Evolutionary conservation across 2,888 invertebrate genomes (phyloP), one percentile per base, ranked within the genome.

Genomic region (Masnerella sp.): DNA sequence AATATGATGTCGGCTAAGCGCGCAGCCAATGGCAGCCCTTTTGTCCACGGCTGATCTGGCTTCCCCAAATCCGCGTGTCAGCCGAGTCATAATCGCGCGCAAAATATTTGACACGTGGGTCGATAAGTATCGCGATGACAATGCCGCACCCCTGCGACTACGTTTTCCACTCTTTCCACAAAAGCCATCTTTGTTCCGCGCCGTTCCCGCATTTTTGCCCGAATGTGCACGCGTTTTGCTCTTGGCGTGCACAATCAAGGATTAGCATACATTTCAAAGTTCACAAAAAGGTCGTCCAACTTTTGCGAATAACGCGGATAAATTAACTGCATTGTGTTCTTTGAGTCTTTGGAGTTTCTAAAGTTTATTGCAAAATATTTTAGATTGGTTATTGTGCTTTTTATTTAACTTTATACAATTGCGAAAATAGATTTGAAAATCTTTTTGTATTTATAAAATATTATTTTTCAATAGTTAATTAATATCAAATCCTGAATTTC

Each of bases 101-200:
- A 67, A 67, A 67, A 67, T 56, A 67, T 67, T 56, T 42, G 67
- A 56, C 56, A 56, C 49, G 12, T 18, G 32, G 65, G 38, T 65
- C 56, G 65, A 65, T 56, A 47, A 56, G 47, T 32, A 40, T 42
- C 47, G 25, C 45, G 52, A 47, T 47, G 9, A 47, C 36, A 56
- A 47, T 52, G 30, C 28, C 30, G 32, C 20, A 28, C 28, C 52
- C 52, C 30, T 45, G 49, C 40, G 20, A 40, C 14, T 58, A 43
- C 9, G 9, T 38, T 61, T 59, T 47, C 28, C 20, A 42, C 12
- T 12, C 18, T 40, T 17, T 28, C 12, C 11, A 43, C 22, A 18
- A 43, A 56, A 14, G 28, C 28, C 18, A 14, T 15, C 17, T 45
- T 59, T 43, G 42, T 56, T 32, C 51, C 9, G n/a, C n/a, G n/a